A percentile compares a stretch with the other conserved stretches of the same genome.
These are phyloP conservation scores for Eristalinus sepulchralis DNA, from an alignment of 2,888 invertebrate genomes.

Conservation along the genomic window DNA sequence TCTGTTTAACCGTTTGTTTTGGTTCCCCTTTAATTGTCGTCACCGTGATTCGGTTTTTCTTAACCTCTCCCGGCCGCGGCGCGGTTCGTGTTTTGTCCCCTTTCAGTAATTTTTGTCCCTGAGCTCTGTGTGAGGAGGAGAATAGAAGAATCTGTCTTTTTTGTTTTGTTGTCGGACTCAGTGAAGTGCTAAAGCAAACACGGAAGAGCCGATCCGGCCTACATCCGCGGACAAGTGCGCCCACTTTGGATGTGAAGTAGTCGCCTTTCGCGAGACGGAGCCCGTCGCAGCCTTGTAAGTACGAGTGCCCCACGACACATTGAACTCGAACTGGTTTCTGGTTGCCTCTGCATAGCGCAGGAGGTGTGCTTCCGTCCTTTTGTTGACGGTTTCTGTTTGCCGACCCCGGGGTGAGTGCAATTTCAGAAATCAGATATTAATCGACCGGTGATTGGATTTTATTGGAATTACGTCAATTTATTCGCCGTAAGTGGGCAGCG, in stretches of 20 bases:
- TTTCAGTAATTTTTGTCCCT: constrained; percentile 57
- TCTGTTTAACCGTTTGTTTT: constrained; percentile 52
- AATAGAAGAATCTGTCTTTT: neutral
- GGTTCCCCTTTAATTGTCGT: constrained; percentile 42
- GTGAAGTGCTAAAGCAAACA: constrained; percentile 53
- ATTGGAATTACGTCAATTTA: constrained; percentile 48
- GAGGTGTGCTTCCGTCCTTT: neutral
- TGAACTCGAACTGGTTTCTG: constrained; percentile 32
- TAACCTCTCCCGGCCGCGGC: neutral
- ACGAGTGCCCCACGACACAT: constrained; percentile 12
- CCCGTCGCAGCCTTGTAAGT: constrained; percentile 54
- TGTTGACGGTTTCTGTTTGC: neutral
- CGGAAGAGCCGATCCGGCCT: constrained; percentile 49
- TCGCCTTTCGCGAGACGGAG: constrained; percentile 4
- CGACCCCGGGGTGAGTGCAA: neutral
- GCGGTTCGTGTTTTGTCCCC: constrained; percentile 25
- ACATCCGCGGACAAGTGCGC: constrained; percentile 36
- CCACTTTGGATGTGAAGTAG: constrained; percentile 35
- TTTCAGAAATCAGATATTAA: constrained; percentile 3
- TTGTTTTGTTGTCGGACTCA: constrained; percentile 10
- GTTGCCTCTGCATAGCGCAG: neutral
- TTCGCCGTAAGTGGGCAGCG: constrained; percentile 21
- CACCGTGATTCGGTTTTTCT: constrained; percentile 9
- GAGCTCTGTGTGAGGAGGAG: constrained; percentile 34
- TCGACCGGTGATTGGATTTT: constrained; percentile 14